phyloP scores from a whole-genome alignment of 2,888 invertebrate genomes.

The Netelia melanura region DNA sequence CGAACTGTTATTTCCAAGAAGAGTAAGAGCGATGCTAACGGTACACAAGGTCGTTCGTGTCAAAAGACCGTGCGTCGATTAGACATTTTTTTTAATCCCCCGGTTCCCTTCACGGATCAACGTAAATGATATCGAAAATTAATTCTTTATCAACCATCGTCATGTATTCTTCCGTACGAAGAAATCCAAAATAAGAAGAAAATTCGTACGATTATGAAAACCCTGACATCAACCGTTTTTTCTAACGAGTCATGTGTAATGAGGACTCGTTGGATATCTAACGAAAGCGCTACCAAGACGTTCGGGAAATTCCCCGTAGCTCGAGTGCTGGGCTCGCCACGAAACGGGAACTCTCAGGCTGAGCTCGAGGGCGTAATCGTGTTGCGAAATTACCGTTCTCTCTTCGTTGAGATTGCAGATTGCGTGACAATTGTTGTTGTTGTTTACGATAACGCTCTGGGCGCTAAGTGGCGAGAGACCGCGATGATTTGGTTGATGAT shows the following conservation, averaged over 20 bases:
- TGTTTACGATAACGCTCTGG: conserved; percentile 70
- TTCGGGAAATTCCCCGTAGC: conserved; percentile 66
- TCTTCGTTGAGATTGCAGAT: conserved; percentile 80
- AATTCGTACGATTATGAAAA: conserved; percentile 8
- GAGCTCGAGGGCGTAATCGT: conserved; percentile 78
- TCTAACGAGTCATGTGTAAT: conserved; percentile 73
- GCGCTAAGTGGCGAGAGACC: conserved; percentile 66
- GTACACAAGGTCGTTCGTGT: conserved; percentile 20
- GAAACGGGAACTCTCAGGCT: conserved; percentile 80
- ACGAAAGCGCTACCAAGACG: conserved; percentile 81
- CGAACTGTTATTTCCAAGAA: conserved; percentile 20
- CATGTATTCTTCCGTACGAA: conserved; percentile 9
- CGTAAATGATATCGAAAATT: background rate
- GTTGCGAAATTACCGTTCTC: conserved; percentile 62
- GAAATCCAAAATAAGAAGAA: background rate
- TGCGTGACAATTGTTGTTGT: conserved; percentile 79
- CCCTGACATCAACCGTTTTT: conserved; percentile 38
- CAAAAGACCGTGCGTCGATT: conserved; percentile 32
- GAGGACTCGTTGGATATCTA: conserved; percentile 81
- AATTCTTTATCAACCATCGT: background rate
- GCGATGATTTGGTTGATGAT: conserved; percentile 67
- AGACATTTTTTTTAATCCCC: background rate
- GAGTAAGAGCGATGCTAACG: conserved; percentile 28
- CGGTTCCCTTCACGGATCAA: background rate
- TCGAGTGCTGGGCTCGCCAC: conserved; percentile 73